Conservation (phyloP, 2,113 vertebrate species). For the Poeciliopsis occidentalis region DNA sequence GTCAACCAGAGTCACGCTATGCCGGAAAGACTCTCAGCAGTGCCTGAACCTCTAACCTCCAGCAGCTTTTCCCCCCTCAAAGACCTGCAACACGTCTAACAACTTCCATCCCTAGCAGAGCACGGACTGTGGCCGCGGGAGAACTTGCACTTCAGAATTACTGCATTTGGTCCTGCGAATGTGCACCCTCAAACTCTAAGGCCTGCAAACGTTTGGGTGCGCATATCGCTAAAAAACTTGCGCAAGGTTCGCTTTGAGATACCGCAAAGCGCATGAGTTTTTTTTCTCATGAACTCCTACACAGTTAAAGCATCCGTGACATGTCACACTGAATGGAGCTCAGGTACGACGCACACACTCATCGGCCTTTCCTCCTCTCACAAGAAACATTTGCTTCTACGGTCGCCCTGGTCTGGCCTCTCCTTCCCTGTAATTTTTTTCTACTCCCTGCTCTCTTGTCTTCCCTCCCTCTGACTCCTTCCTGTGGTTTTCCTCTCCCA, state of each 20-base stretch:
- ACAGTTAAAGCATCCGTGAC: not conserved
- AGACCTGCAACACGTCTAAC: slow-evolving; percentile 63
- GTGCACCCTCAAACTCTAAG: not conserved
- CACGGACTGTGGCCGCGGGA: slow-evolving; percentile 42
- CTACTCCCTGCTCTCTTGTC: slow-evolving; percentile 18
- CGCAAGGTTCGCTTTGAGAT: not conserved
- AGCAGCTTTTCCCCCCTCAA: slow-evolving; percentile 48
- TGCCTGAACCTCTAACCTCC: slow-evolving; percentile 45
- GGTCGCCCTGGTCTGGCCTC: slow-evolving; percentile 63
- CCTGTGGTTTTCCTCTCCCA: slow-evolving; percentile 69
- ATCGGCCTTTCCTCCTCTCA: slow-evolving; percentile 44
- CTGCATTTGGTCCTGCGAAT: slow-evolving; percentile 15
- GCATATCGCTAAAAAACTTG: not conserved
- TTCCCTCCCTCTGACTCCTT: slow-evolving; percentile 57
- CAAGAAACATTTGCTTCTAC: slow-evolving; percentile 71
- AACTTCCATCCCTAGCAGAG: slow-evolving; percentile 63
- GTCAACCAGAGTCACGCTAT: slow-evolving; percentile 36
- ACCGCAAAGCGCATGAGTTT: not conserved
- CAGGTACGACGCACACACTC: slow-evolving; percentile 12
- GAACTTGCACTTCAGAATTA: slow-evolving; percentile 31
- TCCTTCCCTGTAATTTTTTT: slow-evolving; percentile 41
- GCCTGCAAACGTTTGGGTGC: not conserved
- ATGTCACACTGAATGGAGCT: not conserved
- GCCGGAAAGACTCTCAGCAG: slow-evolving; percentile 44
- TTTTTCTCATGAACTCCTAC: not conserved